Evolutionary conservation across 2,888 invertebrate genomes (phyloP), one percentile per base, ranked within the genome.

Genomic region (Sisyra nigra): DNA sequence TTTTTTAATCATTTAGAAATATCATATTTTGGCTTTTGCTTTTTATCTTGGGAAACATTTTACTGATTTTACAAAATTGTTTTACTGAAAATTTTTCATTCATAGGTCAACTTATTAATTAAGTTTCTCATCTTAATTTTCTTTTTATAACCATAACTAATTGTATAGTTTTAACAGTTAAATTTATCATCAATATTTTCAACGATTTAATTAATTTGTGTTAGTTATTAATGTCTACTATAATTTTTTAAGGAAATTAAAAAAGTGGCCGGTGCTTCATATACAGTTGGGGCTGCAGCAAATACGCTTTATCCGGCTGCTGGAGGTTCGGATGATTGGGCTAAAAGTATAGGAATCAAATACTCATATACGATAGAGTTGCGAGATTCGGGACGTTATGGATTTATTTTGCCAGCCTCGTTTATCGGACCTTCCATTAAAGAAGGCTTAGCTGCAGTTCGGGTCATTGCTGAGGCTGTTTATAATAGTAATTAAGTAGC

Each of bases 241-340:
- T 5, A 5, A 24, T 4, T 31, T 41, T 65, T 63, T 33, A 57
- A 74, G 65, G 76, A 76, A 3, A 82, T 84, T 51, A 60, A 65
- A 54, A 57, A 61, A 39, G 62, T 67, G 1, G 71, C 73, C 15
- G 78, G 81, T 19, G 68, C 72, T 2, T 58, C 65, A 40, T 87
- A 85, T 56, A 76, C 72, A 24, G 80, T 86, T 1, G 87, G 87
- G 9, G 75, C 83, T 40, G 78, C 85, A 14, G 84, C 81, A 37
- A 73, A 71, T n/a, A 73, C 81, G 0, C 65, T 87, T 2, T 87
- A 87, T 58, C 79, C 87, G 1, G 84, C 84, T 2, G 65, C 82
- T 24, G 87, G 87, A 2, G 85, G 85, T 10, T 82, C 86, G 0
- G 86, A 87, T 53, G 92, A 93, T 60, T 93, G 91, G 87, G 92